Evolutionary conservation across 2,888 invertebrate genomes (phyloP).

Genomic region (Ormyrus nitidulus): DNA sequence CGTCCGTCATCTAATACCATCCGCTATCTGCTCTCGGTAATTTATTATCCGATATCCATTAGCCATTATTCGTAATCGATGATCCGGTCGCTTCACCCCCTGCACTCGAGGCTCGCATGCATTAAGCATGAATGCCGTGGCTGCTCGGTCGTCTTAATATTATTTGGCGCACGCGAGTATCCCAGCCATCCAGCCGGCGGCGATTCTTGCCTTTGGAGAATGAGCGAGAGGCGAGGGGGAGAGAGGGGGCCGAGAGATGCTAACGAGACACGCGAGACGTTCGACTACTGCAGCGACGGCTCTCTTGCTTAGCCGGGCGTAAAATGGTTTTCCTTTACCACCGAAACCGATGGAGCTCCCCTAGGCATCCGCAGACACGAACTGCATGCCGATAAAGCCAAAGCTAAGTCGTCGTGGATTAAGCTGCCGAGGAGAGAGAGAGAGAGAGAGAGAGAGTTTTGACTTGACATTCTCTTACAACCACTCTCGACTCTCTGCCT

Average conservation of each 20-base stretch:
- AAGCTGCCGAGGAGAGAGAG: neutral
- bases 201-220: too few relatives aligned
- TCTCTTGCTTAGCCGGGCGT: constrained; percentile 62
- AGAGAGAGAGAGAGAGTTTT: constrained; percentile 18
- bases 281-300: constrained; percentile 63
- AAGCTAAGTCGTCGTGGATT: constrained; percentile 32
- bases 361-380: constrained; percentile 22
- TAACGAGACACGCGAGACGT: constrained; percentile 68
- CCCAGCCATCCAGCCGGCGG: neutral
- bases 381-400: constrained; percentile 36
- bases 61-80: constrained; percentile 53
- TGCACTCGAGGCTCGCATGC: constrained; percentile 5
- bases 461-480: constrained; percentile 40
- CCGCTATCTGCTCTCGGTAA: constrained; percentile 31
- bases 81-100: constrained; percentile 30
- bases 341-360: constrained; percentile 38
- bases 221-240: neutral
- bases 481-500: neutral
- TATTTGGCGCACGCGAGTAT: constrained; percentile 22
- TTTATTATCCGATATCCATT: constrained; percentile 52
- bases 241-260: constrained; percentile 59
- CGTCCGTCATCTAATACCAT: constrained; percentile 27
- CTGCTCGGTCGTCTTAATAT: constrained; percentile 37
- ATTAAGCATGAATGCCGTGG: constrained; percentile 41
- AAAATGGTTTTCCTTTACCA: constrained; percentile 69